These are phyloP conservation scores for Oppia nitens DNA, from an alignment of 1,140 invertebrate genomes.

Conservation along the genomic window DNA sequence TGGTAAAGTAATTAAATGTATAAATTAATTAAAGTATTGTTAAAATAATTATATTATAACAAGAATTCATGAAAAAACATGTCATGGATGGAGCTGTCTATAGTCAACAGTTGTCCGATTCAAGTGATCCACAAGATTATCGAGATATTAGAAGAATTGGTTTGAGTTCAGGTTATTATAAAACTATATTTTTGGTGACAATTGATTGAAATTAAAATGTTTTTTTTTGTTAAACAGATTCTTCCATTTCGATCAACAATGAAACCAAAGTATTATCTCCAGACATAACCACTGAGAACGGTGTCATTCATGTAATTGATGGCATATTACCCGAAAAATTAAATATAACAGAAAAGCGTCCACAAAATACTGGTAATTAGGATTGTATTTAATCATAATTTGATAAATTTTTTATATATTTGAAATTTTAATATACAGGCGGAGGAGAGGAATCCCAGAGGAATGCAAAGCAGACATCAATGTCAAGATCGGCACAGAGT, in stretches of 20 bases:
- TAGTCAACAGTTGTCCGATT: conserved; percentile 12
- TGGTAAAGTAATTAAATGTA: not conserved
- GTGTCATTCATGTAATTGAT: conserved; percentile 18
- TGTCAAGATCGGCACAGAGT: not conserved
- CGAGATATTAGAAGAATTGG: not conserved
- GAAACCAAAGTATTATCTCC: conserved; percentile 16
- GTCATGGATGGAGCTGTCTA: conserved; percentile 17
- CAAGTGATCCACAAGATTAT: not conserved
- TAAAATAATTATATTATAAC: not conserved
- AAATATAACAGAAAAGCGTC: not conserved
- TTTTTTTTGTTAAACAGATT: conserved; percentile 5
- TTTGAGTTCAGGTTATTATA: not conserved
- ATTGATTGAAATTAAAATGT: not conserved
- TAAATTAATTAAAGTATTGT: not conserved
- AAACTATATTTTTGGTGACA: not conserved
- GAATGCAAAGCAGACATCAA: not conserved
- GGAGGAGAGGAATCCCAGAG: not conserved
- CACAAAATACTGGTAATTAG: not conserved
- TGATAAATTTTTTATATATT: not conserved
- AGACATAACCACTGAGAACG: conserved; percentile 18
- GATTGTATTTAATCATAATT: not conserved
- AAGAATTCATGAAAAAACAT: conserved; percentile 15
- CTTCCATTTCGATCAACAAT: too few species aligned
- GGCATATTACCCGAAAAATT: conserved; percentile 1
- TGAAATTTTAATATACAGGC: not conserved